These are phyloP conservation scores for Gryllus bimaculatus DNA, from an alignment of 1,140 invertebrate genomes.

Conservation along the genomic window DNA sequence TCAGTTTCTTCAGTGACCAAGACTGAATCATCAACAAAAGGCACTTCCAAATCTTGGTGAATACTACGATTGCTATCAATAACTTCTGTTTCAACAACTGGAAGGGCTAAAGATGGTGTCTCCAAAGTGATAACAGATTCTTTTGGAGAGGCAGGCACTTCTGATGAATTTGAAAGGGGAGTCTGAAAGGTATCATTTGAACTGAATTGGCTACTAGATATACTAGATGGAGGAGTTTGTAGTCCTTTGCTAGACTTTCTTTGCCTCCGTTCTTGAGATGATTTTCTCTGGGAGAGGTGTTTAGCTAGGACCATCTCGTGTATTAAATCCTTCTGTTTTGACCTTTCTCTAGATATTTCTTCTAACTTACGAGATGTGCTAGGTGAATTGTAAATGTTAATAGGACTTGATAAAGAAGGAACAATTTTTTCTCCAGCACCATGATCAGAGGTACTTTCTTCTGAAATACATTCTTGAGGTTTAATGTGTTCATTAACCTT, in stretches of 20 bases:
- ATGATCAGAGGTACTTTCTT: constrained; percentile 23
- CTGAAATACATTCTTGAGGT: constrained; percentile 13
- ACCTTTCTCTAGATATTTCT: constrained; percentile 53
- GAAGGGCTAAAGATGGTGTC: background rate
- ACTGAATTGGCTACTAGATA: background rate
- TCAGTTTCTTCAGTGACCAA: constrained; percentile 14
- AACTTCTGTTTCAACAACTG: background rate
- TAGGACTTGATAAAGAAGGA: background rate
- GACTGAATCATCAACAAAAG: constrained; percentile 24
- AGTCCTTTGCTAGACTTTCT: constrained; percentile 36
- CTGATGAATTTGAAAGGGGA: background rate
- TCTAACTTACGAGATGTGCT: constrained; percentile 46
- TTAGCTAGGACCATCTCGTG: constrained; percentile 72
- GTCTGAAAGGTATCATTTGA: background rate
- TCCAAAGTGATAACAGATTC: background rate
- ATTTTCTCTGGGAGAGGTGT: constrained; percentile 55
- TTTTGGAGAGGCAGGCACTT: background rate
- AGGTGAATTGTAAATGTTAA: constrained; percentile 2
- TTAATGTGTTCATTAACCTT: constrained; percentile 28
- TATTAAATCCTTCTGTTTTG: constrained; percentile 58
- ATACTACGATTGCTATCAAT: constrained; percentile 11
- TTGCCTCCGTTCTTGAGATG: constrained; percentile 47
- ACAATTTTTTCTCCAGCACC: background rate
- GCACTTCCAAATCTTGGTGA: constrained; percentile 23
- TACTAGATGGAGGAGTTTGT: constrained; percentile 22